Percentiles rank a stretch among this genome's conserved stretches.
Evolutionary conservation across 2,797 vertebrate species (phyloP).

Genomic region (Crenuchus spilurus): DNA sequence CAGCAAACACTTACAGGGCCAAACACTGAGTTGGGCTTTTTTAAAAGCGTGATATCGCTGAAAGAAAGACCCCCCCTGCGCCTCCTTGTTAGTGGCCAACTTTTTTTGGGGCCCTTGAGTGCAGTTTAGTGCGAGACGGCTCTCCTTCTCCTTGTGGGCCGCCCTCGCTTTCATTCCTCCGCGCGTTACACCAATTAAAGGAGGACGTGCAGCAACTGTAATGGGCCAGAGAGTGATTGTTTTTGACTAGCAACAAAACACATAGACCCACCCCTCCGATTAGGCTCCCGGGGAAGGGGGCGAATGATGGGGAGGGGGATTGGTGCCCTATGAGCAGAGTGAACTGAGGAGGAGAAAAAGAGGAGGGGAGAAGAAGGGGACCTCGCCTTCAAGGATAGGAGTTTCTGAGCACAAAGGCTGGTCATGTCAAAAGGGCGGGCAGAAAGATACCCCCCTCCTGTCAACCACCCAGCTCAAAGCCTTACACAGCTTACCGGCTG

Average conservation of each 20-base stretch:
- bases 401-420: conserved; percentile 44
- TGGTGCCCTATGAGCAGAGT: not conserved
- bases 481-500: conserved; percentile 23
- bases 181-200: conserved; percentile 96
- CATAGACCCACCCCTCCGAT: conserved; percentile 99
- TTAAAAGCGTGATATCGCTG: conserved; percentile 81
- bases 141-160: conserved; percentile 84
- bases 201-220: conserved; percentile 98
- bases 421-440: conserved; percentile 51
- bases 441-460: conserved; percentile 33
- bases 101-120: conserved; percentile 79
- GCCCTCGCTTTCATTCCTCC: conserved; percentile 86
- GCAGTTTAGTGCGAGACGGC: conserved; percentile 88
- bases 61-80: conserved; percentile 79
- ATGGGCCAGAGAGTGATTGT: conserved; percentile 97
- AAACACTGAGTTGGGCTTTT: conserved; percentile 35
- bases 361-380: conserved; percentile 4
- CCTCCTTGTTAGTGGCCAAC: conserved; percentile 88
- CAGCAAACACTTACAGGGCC: conserved; percentile 40
- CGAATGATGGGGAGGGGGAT: conserved; percentile 63
- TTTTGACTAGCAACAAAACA: conserved; percentile 99
- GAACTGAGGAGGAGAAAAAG: not conserved
- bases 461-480: conserved; percentile 19
- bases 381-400: conserved; percentile 41
- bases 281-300: conserved; percentile 89